Conservation (phyloP, 2,113 vertebrate genomes). For the Gracilinanus agilis region DNA sequence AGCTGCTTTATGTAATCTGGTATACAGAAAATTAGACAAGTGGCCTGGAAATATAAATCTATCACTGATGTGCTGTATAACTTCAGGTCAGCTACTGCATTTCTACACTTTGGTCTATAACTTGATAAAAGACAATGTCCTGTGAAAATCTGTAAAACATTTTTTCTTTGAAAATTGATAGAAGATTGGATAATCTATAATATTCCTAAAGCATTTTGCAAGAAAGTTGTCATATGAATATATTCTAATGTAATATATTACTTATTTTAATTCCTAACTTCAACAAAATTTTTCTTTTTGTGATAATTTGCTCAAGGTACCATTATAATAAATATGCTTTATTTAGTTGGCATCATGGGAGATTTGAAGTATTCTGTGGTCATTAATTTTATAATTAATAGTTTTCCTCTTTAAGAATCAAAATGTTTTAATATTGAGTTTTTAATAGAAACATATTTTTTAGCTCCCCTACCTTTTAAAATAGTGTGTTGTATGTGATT, state of each 20-base stretch:
- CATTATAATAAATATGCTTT: neutral
- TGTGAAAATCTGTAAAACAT: neutral
- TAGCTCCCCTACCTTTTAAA: neutral
- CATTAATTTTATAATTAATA: neutral
- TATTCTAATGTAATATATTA: neutral
- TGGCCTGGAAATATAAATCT: neutral
- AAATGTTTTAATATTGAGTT: neutral
- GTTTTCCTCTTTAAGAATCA: neutral
- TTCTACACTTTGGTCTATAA: neutral
- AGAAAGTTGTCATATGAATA: neutral
- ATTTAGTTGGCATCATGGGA: neutral
- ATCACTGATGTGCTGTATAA: neutral
- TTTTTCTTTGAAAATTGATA: neutral
- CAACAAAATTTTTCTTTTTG: neutral
- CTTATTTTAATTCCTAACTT: neutral
- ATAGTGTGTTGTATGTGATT: neutral
- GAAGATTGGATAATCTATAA: neutral
- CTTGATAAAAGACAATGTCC: neutral
- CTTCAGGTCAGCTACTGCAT: neutral
- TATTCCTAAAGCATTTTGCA: neutral
- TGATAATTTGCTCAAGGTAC: neutral
- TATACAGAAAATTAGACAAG: neutral
- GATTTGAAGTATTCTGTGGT: neutral
- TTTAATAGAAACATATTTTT: neutral
- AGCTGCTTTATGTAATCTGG: neutral